Evolutionary conservation across 2,113 vertebrate genomes (phyloP).

Genomic region (Cyanocitta stelleri): DNA sequence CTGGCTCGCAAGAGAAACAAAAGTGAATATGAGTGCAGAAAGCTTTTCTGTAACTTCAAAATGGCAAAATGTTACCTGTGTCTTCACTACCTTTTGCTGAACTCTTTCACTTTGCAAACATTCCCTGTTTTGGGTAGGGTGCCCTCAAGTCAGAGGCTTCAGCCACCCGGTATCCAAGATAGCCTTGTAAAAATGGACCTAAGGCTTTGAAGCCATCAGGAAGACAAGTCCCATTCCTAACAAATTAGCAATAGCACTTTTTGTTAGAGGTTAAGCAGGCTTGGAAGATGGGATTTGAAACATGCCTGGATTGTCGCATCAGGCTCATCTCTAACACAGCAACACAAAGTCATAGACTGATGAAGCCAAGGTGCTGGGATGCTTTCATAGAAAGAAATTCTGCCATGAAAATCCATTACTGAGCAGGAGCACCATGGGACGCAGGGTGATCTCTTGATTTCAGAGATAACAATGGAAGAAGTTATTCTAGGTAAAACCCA

Average conservation of each 20-base stretch:
- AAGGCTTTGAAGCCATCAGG: background rate
- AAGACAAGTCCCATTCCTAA: background rate
- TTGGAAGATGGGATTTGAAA: background rate
- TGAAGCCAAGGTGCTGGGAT: background rate
- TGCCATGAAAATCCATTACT: background rate
- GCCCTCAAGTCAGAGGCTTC: background rate
- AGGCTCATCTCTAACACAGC: background rate
- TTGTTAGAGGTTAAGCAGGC: background rate
- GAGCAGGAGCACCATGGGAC: background rate
- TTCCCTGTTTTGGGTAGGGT: background rate
- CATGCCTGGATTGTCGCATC: background rate
- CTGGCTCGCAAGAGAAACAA: background rate
- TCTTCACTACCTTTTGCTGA: background rate
- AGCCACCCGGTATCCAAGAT: background rate
- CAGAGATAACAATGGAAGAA: background rate
- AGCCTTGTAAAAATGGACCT: background rate
- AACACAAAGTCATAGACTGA: background rate
- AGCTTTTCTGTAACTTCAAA: background rate
- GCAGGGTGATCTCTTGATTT: background rate
- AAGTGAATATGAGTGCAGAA: background rate
- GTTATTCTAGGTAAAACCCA: background rate
- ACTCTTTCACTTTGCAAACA: background rate
- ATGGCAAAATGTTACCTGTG: background rate
- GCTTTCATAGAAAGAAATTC: background rate
- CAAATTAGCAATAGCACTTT: background rate